Conservation (phyloP, 2,888 invertebrate species). For the Volucella bombylans region DNA sequence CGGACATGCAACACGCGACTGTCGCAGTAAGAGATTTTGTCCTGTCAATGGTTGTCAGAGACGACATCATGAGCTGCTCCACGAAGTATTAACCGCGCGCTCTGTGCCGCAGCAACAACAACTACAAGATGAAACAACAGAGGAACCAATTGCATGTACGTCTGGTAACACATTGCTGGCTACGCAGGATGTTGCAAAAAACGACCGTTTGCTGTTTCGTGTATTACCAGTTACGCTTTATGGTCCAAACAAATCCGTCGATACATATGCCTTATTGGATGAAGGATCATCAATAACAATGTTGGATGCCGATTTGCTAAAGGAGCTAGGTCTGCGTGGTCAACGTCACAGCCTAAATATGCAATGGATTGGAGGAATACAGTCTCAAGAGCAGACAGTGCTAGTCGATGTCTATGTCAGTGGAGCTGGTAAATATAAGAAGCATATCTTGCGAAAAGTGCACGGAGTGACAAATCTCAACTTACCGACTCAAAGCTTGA, state of each 20-base stretch:
- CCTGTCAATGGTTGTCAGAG: slow-evolving; percentile 26
- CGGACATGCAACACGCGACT: slow-evolving; percentile 26
- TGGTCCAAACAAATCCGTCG: neutral
- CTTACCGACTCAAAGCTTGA: slow-evolving; percentile 18
- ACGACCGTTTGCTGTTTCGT: neutral
- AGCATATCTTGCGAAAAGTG: slow-evolving; percentile 26
- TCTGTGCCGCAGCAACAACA: neutral
- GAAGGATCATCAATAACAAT: too few relatives aligned
- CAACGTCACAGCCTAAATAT: neutral
- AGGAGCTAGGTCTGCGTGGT: slow-evolving; percentile 11
- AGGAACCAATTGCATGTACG: neutral
- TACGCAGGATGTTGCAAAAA: slow-evolving; percentile 2
- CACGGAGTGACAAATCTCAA: slow-evolving; percentile 43
- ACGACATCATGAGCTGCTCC: slow-evolving; percentile 16
- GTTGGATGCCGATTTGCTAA: slow-evolving; percentile 17
- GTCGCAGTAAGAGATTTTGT: slow-evolving; percentile 4
- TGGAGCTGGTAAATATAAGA: slow-evolving; percentile 38
- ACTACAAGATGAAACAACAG: neutral
- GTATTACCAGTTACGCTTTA: neutral
- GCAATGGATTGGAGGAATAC: slow-evolving; percentile 64
- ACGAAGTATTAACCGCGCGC: slow-evolving; percentile 6
- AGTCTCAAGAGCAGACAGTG: slow-evolving; percentile 23
- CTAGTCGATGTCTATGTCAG: slow-evolving; percentile 52
- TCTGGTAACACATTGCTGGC: slow-evolving; percentile 9
- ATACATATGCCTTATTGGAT: too few relatives aligned